Evolutionary conservation across 1,140 invertebrate species (phyloP).

Genomic region (Panagrolaimus sp.): DNA sequence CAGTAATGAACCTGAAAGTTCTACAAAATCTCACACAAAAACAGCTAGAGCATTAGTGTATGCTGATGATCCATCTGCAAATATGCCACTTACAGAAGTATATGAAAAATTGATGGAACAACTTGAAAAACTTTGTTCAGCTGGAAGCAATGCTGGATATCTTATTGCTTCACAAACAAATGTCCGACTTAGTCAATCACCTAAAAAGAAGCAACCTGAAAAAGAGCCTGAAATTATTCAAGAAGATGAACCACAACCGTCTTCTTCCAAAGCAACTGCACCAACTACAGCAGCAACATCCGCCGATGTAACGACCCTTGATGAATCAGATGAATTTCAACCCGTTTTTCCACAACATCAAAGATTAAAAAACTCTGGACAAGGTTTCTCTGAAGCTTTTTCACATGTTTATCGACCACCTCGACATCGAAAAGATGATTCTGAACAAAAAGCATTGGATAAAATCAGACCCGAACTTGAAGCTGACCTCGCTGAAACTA

Average conservation of each 20-base stretch:
- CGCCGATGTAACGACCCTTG: neutral
- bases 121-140: neutral
- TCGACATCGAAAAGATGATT: no score
- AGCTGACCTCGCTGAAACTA: no score
- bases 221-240: no score
- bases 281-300: neutral
- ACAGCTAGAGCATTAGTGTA: neutral
- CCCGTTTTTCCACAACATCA: no score
- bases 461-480: no score
- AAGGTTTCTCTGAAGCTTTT: no score
- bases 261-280: neutral
- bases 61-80: slow-evolving; percentile 4
- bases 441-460: no score
- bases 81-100: neutral
- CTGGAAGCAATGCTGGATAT: neutral
- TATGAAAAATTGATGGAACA: slow-evolving; percentile 6
- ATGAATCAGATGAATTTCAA: neutral
- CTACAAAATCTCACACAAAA: neutral
- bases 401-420: no score
- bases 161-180: slow-evolving; percentile 4
- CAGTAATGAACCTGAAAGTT: neutral
- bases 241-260: no score
- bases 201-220: neutral
- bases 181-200: neutral
- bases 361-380: no score